phyloP scores from a whole-genome alignment of 2,888 invertebrate species.

The Pheosia gnoma region DNA sequence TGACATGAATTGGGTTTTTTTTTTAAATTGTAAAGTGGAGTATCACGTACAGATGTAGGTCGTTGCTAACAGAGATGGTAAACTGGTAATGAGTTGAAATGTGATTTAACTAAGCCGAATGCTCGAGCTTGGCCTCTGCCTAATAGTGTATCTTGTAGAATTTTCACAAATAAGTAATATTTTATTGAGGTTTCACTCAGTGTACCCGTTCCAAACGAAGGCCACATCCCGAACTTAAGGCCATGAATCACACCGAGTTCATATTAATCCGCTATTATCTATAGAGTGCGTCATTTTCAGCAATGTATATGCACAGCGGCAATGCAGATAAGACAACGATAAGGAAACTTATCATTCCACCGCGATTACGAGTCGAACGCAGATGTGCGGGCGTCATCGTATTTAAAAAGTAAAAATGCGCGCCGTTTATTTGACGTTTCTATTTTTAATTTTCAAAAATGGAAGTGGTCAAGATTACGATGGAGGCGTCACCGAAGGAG shows the following conservation, averaged over 20 bases:
- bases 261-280: constrained; percentile 50
- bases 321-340: constrained; percentile 70
- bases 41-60: too few relatives aligned
- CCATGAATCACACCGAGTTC: constrained; percentile 43
- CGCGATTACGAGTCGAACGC: constrained; percentile 61
- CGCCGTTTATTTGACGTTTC: constrained; percentile 56
- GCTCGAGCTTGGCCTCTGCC: not conserved
- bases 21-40: too few relatives aligned
- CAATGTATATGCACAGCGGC: constrained; percentile 63
- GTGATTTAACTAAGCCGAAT: not conserved
- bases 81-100: too few relatives aligned
- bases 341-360: constrained; percentile 74
- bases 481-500: constrained; percentile 41
- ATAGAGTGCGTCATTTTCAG: constrained; percentile 70
- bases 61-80: too few relatives aligned
- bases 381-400: constrained; percentile 49
- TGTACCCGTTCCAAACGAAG: not conserved
- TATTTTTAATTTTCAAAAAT: constrained; percentile 57
- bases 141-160: not conserved
- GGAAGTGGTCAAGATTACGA: constrained; percentile 52
- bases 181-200: not conserved
- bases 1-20: too few relatives aligned
- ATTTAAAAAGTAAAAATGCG: constrained; percentile 57
- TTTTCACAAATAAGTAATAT: not conserved
- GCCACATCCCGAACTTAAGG: not conserved